These are phyloP conservation scores for Aselliscus stoliczkanus DNA, from an alignment of 2,797 vertebrate species.

Conservation along the genomic window DNA sequence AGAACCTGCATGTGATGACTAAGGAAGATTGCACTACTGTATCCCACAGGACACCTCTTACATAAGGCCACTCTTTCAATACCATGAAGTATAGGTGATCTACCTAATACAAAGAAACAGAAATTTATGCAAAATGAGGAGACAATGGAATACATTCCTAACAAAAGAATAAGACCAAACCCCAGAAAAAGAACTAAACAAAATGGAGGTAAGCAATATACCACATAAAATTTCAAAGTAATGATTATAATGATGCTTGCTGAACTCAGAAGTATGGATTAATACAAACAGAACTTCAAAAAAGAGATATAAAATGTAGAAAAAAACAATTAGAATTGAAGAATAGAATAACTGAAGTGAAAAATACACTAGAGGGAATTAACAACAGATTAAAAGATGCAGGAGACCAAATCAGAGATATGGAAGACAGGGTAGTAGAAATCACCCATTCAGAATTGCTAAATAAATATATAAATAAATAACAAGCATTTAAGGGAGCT, in stretches of 20 bases:
- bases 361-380: neutral
- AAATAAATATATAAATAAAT: neutral
- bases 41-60: neutral
- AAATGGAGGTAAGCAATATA: neutral
- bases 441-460: neutral
- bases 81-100: neutral
- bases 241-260: neutral
- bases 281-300: neutral
- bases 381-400: neutral
- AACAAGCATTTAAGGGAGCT: neutral
- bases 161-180: neutral
- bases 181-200: neutral
- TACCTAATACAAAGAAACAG: neutral
- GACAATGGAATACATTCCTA: neutral
- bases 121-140: neutral
- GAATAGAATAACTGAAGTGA: neutral
- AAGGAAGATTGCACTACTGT: no score
- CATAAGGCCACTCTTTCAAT: neutral
- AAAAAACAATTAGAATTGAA: neutral
- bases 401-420: neutral
- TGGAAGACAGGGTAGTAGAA: neutral
- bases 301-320: neutral
- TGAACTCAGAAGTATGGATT: neutral
- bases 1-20: neutral
- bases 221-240: neutral